These are phyloP conservation scores for Calliopsis andreniformis DNA, from an alignment of 1,140 invertebrate species.

Conservation along the genomic window DNA sequence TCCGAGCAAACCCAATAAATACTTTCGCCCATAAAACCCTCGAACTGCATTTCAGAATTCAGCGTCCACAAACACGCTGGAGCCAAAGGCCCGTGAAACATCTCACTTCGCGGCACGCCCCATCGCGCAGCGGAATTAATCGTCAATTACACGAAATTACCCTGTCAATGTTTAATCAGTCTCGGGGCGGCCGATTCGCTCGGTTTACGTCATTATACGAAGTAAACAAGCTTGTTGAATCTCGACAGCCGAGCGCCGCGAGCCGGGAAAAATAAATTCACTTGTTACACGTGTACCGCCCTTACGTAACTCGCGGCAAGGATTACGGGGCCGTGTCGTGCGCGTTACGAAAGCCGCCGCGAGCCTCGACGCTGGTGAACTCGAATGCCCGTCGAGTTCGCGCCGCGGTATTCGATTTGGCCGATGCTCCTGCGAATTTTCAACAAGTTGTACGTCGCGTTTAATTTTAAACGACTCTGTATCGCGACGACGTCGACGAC, in stretches of 20 bases:
- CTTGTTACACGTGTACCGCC: constrained; percentile 25
- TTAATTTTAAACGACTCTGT: constrained; percentile 35
- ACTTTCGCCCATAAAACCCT: too few relatives aligned
- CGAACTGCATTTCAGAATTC: too few relatives aligned
- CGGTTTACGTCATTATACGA: constrained; percentile 35
- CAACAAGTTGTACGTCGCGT: background rate
- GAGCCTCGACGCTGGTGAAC: background rate
- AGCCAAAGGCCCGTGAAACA: too few relatives aligned
- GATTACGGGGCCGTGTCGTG: constrained; percentile 27
- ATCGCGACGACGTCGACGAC: too few relatives aligned
- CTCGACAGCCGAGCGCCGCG: constrained; percentile 2
- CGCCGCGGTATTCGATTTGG: background rate
- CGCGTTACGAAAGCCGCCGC: constrained; percentile 24
- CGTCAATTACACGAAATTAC: background rate
- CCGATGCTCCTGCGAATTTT: background rate
- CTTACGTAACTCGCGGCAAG: constrained; percentile 34
- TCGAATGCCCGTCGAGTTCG: background rate
- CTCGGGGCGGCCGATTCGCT: background rate
- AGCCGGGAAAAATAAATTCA: constrained; percentile 23
- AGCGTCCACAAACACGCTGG: too few relatives aligned
- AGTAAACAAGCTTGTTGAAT: constrained; percentile 43
- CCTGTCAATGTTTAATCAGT: background rate
- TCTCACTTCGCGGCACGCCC: too few relatives aligned
- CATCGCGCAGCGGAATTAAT: background rate
- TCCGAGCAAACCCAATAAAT: too few relatives aligned